phyloP scores from a whole-genome alignment of 1,140 invertebrate genomes.

The Drosophila gunungcola region DNA sequence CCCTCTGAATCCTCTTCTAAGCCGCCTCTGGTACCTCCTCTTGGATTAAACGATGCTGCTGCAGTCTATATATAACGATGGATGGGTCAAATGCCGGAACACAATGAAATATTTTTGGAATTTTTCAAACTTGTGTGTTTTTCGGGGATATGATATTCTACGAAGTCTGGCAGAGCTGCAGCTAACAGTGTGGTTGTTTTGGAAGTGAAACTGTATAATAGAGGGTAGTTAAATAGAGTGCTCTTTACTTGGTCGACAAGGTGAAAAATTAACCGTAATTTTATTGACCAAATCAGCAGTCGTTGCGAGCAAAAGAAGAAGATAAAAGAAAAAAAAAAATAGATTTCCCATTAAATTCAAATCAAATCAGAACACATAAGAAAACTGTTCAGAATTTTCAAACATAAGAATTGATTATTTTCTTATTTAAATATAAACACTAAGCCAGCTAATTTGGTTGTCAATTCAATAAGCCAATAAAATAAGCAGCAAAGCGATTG shows the following conservation, averaged over 20 bases:
- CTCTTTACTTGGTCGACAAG: not conserved
- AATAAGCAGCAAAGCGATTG: too few species aligned
- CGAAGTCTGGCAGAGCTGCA: not conserved
- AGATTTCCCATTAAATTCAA: too few species aligned
- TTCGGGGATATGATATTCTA: constrained; percentile 31
- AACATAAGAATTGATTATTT: not conserved
- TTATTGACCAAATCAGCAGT: not conserved
- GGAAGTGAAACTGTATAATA: not conserved
- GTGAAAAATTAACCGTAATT: not conserved
- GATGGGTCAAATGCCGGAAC: constrained; percentile 53
- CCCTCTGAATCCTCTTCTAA: not conserved
- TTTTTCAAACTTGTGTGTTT: constrained; percentile 27
- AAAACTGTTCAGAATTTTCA: not conserved
- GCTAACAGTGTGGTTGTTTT: not conserved
- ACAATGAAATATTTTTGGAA: constrained; percentile 50
- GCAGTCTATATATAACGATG: constrained; percentile 5
- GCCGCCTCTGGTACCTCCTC: not conserved
- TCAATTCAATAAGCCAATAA: too few species aligned
- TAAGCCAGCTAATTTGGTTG: too few species aligned
- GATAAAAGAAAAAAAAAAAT: not conserved
- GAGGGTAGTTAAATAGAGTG: not conserved
- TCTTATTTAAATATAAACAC: too few species aligned
- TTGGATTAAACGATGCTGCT: constrained; percentile 35
- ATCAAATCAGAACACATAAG: too few species aligned
- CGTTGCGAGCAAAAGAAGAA: not conserved